These are phyloP conservation scores for Cetonia aurata DNA, from an alignment of 2,888 invertebrate species.

Conservation along the genomic window DNA sequence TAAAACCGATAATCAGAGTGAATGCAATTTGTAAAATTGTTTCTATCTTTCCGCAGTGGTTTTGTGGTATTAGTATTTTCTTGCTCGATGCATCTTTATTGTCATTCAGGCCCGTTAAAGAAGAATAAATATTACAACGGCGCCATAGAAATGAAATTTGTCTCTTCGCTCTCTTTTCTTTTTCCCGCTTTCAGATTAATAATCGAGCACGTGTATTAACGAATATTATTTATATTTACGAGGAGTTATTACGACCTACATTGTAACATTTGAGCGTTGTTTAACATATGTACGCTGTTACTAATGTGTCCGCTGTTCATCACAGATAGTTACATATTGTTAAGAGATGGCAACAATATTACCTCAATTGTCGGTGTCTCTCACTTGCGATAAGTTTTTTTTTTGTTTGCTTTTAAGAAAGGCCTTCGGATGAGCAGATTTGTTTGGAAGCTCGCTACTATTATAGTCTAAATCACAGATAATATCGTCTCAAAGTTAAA, in stretches of 20 bases:
- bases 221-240: slow-evolving; percentile 38
- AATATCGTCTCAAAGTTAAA: slow-evolving; percentile 33
- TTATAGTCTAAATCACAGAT: slow-evolving; percentile 37
- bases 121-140: slow-evolving; percentile 21
- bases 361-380: slow-evolving; percentile 17
- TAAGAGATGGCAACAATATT: slow-evolving; percentile 45
- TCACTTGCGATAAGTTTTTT: slow-evolving; percentile 8
- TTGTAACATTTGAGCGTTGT: slow-evolving; percentile 66
- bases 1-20: slow-evolving; percentile 8
- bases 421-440: slow-evolving; percentile 7
- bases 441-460: slow-evolving; percentile 28
- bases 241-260: slow-evolving; percentile 57
- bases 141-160: slow-evolving; percentile 14
- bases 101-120: slow-evolving; percentile 29
- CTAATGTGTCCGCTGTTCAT: slow-evolving; percentile 57
- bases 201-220: slow-evolving; percentile 30
- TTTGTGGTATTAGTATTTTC: slow-evolving; percentile 5
- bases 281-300: slow-evolving; percentile 68
- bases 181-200: slow-evolving; percentile 14
- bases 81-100: slow-evolving; percentile 34
- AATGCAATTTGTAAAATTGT: slow-evolving; percentile 15
- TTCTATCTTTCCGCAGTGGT: slow-evolving; percentile 18
- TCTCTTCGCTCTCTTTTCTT: slow-evolving; percentile 20
- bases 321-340: slow-evolving; percentile 48
- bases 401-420: background rate